Evolutionary conservation across 2,888 invertebrate genomes (phyloP).

Genomic region (Tetranychus piercei): DNA sequence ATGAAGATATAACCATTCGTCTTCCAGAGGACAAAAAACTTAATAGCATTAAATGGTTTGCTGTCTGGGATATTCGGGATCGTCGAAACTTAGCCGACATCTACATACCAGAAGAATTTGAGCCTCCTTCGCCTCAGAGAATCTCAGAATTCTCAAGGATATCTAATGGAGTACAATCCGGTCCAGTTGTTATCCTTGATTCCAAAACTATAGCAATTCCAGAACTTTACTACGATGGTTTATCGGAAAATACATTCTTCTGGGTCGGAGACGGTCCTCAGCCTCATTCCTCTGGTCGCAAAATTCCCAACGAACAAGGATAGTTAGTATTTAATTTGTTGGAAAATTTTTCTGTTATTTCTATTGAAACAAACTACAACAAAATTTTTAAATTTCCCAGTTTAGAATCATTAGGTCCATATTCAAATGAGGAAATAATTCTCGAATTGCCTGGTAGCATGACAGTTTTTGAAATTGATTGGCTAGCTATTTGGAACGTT

Average conservation of each 20-base stretch:
- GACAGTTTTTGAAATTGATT: slow-evolving; percentile 60
- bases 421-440: slow-evolving; percentile 51
- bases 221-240: slow-evolving; percentile 27
- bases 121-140: slow-evolving; percentile 54
- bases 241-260: slow-evolving; percentile 45
- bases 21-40: slow-evolving; percentile 69
- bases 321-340: slow-evolving; percentile 49
- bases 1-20: slow-evolving; percentile 58
- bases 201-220: slow-evolving; percentile 53
- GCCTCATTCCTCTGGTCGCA: slow-evolving; percentile 57
- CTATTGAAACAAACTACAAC: not conserved
- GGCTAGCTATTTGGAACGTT: slow-evolving; percentile 61
- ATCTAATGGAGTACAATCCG: slow-evolving; percentile 49
- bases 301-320: slow-evolving; percentile 74
- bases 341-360: not conserved
- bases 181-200: slow-evolving; percentile 53
- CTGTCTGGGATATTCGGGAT: slow-evolving; percentile 63
- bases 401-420: slow-evolving; percentile 54
- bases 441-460: slow-evolving; percentile 60
- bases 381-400: slow-evolving; percentile 35
- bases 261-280: slow-evolving; percentile 76
- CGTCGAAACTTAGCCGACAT: slow-evolving; percentile 63
- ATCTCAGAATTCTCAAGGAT: slow-evolving; percentile 43
- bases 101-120: slow-evolving; percentile 71
- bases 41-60: slow-evolving; percentile 70